Conservation (phyloP, 2,888 invertebrate genomes). For the Drosophila mimica region DNA sequence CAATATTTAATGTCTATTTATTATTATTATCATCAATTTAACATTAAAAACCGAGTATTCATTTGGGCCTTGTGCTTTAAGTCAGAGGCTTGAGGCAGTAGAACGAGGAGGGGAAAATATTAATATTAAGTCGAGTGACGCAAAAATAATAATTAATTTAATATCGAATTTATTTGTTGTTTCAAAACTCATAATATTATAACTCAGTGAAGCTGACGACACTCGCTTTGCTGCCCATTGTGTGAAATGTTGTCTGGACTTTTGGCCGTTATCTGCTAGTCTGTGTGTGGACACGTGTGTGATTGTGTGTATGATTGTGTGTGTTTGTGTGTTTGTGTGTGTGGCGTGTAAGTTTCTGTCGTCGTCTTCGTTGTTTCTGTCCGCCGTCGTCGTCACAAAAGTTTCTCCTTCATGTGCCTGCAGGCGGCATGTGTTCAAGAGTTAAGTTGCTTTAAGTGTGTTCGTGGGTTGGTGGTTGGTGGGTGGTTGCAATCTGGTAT, state of each 20-base stretch:
- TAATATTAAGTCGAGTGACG: not conserved
- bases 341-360: slow-evolving; percentile 72
- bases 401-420: slow-evolving; percentile 76
- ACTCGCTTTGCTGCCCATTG: slow-evolving; percentile 63
- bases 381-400: slow-evolving; percentile 64
- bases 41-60: not conserved
- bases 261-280: slow-evolving; percentile 16
- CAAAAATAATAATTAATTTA: slow-evolving; percentile 8
- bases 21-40: not conserved
- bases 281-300: slow-evolving; percentile 18
- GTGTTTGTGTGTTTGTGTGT: slow-evolving; percentile 28
- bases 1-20: not conserved
- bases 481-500: slow-evolving; percentile 27
- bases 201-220: slow-evolving; percentile 50
- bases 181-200: slow-evolving; percentile 34
- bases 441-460: slow-evolving; percentile 75
- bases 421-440: slow-evolving; percentile 80
- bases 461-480: not conserved
- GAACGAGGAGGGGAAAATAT: not conserved
- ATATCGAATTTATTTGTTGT: slow-evolving; percentile 27
- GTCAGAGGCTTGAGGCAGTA: not conserved
- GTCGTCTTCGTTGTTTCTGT: slow-evolving; percentile 74
- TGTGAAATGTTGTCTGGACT: slow-evolving; percentile 63
- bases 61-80: not conserved
- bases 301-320: slow-evolving; percentile 21